phyloP scores from a whole-genome alignment of 2,113 vertebrate genomes.

The Epinephelus fuscoguttatus region DNA sequence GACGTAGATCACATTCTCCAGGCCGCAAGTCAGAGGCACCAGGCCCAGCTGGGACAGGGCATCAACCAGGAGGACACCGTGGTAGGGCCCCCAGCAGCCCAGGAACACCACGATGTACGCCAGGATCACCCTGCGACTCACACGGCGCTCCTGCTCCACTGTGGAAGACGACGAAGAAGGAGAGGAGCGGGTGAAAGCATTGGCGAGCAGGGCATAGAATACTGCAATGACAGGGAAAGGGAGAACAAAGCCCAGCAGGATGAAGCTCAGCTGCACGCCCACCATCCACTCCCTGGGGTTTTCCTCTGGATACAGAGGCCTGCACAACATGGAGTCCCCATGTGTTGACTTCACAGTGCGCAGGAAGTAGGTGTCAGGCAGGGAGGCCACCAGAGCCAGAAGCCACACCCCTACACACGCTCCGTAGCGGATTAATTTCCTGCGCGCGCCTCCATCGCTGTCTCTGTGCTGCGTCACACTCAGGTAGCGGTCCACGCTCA shows the following conservation, averaged over 20 bases:
- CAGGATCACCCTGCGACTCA: conserved; percentile 91
- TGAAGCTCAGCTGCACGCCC: conserved; percentile 92
- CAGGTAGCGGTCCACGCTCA: conserved; percentile 96
- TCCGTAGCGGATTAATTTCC: conserved; percentile 84
- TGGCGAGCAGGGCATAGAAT: conserved; percentile 90
- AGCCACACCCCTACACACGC: conserved; percentile 92
- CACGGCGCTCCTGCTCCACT: conserved; percentile 86
- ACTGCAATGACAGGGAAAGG: conserved; percentile 92
- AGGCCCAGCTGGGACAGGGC: conserved; percentile 89
- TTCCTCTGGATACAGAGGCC: conserved; percentile 90
- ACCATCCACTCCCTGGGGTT: conserved; percentile 92
- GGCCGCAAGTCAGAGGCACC: conserved; percentile 89
- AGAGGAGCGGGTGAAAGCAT: conserved; percentile 76
- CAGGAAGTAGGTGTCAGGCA: conserved; percentile 94
- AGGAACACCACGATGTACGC: conserved; percentile 94
- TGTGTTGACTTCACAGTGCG: conserved; percentile 84
- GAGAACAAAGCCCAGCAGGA: conserved; percentile 91
- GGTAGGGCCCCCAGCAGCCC: conserved; percentile 95
- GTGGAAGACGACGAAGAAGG: conserved; percentile 54
- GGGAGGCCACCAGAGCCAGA: conserved; percentile 86
- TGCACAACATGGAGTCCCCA: conserved; percentile 89
- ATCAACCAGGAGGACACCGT: conserved; percentile 88
- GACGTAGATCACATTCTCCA: conserved; percentile 90
- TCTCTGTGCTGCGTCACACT: conserved; percentile 70
- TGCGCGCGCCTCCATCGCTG: conserved; percentile 60